Evolutionary conservation across 2,888 invertebrate genomes (phyloP), one percentile per base, ranked within the genome.

Genomic region (Hirudinaria manillensis): DNA sequence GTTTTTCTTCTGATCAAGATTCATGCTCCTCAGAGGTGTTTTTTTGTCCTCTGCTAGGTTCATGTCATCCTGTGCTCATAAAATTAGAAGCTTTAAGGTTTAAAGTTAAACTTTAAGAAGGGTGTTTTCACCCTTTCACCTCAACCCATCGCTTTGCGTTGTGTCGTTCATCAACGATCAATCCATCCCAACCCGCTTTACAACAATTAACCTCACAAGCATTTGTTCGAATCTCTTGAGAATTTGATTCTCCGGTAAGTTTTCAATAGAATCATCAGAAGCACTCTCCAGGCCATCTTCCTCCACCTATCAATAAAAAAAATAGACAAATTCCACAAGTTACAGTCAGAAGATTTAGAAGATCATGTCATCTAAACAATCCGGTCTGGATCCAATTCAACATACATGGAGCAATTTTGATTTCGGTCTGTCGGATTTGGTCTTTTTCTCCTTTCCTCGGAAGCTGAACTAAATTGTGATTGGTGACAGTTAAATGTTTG

Each of bases 31-130:
- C 34, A 96, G 87, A 0, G 95, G 95, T 74, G 91, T 91, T 82
- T 93, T 93, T 86, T 94, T 94, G 83, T 93, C 94, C 82, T 94
- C 94, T 29, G 91, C 91, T 82, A 96, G 89, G 87, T 97, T 96
- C 94, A 96, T 94, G 85, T 96, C 95, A 83, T 93, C 92, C 90
- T 94, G 86, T 45, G 24, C 24, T 51, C 51, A 71, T 13, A 36
- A 45, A 45, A 45, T 3, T 45, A 45, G 45, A 10, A 2, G 13
- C 24, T 29, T 34, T 34, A 32, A 65, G 55, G 19, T 19, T 55
- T 55, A 19, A 55, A 55, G 21, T 19, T 19, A 55, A 55, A 21
- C 55, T 19, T 21, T 27, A 34, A 19, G 32, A 70, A 70, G 19
- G 21, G 19, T 55, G 21, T 55, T 55, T 55, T 21, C 21, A 19